Base-by-base conservation (phyloP, 2,888 invertebrate species). In the Alitta virens region DNA sequence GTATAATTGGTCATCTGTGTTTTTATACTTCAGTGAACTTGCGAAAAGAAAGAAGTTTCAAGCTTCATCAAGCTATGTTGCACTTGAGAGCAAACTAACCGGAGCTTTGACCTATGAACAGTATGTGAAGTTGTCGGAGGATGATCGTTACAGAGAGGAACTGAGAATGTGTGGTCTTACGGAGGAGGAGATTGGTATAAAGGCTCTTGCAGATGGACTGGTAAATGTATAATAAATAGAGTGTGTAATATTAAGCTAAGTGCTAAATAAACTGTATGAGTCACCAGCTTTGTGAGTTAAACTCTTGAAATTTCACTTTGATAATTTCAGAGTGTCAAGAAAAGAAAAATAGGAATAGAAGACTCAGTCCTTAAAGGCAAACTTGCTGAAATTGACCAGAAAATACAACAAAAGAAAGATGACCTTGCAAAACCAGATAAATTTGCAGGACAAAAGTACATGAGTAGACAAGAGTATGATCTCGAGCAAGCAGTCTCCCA, bases 391-490 rank as follows among this genome's bases (percentile, higher is more conserved):
- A 77, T 78, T 42, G 68, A 77, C n/a, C 64, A 63, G 40, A 77
- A 76, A 68, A 76, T 78, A 25, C 63, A 65, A 2, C 61, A 67
- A 18, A 75, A 74, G 53, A 65, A 70, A 54, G 46, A 64, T n/a
- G 43, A 49, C 3, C 62, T 75, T 18, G 49, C 56, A 7, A 65
- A 68, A 18, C 70, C 72, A 14, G 73, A 75, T 56, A 66, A 63
- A 18, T 74, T 76, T 60, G 64, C 69, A 25, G 74, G 74, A 14
- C 53, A 60, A 2, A 56, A 53, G 21, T 38, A 66, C 40, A 59
- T 73, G 60, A 63, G 69, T 23, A 66, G 77, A 18, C 78, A 76
- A 65, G 74, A 74, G 56, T 72, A 76, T 73, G 77, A 78, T 5
- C 60, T 79, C 24, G 77, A 77, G 64, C 72, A 71, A 24, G 71